Base-by-base conservation (phyloP, 35 echinoderm and acorn worm genomes). In the Strongylocentrotus purpuratus region DNA sequence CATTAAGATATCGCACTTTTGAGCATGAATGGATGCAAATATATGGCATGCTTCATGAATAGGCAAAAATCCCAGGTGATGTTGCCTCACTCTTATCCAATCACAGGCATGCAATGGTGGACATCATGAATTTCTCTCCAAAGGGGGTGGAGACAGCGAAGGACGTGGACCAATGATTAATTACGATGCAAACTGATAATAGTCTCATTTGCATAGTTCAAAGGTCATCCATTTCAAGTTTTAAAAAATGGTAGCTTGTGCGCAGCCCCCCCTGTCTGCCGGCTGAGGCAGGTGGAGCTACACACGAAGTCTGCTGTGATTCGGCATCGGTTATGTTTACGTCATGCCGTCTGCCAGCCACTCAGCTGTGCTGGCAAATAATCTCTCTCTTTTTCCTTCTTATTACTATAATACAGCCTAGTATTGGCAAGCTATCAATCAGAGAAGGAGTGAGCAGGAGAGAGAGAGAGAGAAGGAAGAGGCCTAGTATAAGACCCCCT, bases 151-250 rank as follows among this genome's bases (percentile, higher is more conserved):
- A 48, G 94, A 59, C 46, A 18, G 61, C 88, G 86, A 88, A 13
- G 95, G 85, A 86, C 22, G 35, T 88, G 85, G 85, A 96, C 96
- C 97, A 98, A 97, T 98, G 92, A 95, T 97, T 98, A 98, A 98
- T 98, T 98, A 95, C 88, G 85, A 50, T 48, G 93, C 93, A 98
- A 98, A 97, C 93, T 98, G 96, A 98, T 98, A 95, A 94, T 95
- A 94, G 31, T 50, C 47, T 87, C 87, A 98, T 98, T 98, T 97
- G 96, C 97, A 98, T 98, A 98, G 97, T 86, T 98, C 95, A 98
- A 98, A 98, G 97, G 97, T 98, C 97, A 98, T 88, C 97, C 92
- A 96, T 96, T 97, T 95, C 58, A 93, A 97, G 96, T 98, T 98
- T 98, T 98, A 98, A 98, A 98, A 98, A 98, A 90, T 98, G 90